Evolutionary conservation across 2,113 vertebrate species (phyloP).

Genomic region (Clarias batrachus): DNA sequence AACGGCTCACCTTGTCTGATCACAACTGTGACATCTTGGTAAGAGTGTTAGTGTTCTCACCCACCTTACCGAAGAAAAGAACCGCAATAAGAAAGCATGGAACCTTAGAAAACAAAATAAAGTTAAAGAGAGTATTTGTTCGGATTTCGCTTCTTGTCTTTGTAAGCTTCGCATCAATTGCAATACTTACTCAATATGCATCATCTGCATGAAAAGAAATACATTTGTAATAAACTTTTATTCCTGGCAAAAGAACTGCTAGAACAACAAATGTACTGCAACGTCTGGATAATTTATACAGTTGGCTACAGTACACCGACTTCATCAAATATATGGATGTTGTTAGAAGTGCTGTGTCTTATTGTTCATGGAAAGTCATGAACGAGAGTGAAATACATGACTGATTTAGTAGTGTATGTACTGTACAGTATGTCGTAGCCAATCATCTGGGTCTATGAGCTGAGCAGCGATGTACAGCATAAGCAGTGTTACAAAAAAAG

Average conservation of each 20-base stretch:
- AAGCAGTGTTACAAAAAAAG: neutral
- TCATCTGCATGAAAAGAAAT: neutral
- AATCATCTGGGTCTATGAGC: neutral
- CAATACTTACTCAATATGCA: neutral
- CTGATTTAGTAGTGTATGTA: neutral
- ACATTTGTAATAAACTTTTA: neutral
- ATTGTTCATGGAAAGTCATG: neutral
- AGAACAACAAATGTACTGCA: neutral
- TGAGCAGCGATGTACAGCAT: too few species aligned
- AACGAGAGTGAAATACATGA: neutral
- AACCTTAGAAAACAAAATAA: too few species aligned
- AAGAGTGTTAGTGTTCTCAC: too few species aligned
- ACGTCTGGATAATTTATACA: neutral
- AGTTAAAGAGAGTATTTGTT: too few species aligned
- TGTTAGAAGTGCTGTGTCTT: neutral
- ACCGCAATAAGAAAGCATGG: too few species aligned
- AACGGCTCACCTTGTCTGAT: too few species aligned
- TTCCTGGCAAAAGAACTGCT: neutral
- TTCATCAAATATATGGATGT: neutral
- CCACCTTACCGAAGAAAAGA: too few species aligned
- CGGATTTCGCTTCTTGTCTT: neutral
- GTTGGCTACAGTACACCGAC: neutral
- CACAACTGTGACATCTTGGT: too few species aligned
- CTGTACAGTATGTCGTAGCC: neutral
- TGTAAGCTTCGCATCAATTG: neutral